These are phyloP conservation scores for Neoaliturus tenellus DNA, from an alignment of 2,888 invertebrate genomes.

Conservation along the genomic window DNA sequence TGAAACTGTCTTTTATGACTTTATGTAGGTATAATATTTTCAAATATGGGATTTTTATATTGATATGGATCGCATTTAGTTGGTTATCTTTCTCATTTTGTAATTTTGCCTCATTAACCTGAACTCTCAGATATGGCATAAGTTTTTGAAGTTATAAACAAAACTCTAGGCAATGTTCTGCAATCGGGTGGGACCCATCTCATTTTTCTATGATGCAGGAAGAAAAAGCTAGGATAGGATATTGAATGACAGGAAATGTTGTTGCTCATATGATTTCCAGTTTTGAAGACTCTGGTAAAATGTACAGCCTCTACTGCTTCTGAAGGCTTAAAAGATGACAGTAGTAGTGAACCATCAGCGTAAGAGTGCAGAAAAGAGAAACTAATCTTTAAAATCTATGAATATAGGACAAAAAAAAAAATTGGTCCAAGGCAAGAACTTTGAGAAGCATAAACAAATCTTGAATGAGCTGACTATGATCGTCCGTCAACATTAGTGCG, in stretches of 20 bases:
- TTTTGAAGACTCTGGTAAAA: background rate
- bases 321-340: background rate
- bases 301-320: background rate
- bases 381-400: background rate
- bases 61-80: too few relatives aligned
- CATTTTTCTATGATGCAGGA: background rate
- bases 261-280: too few relatives aligned
- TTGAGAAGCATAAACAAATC: background rate
- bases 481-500: too few relatives aligned
- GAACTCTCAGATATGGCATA: background rate
- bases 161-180: background rate
- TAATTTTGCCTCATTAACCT: too few relatives aligned
- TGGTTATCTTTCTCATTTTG: too few relatives aligned
- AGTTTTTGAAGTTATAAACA: background rate
- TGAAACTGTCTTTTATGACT: background rate
- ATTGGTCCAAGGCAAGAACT: background rate
- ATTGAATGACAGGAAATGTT: background rate
- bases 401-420: background rate
- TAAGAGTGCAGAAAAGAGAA: conserved; percentile 9
- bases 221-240: background rate
- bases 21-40: too few relatives aligned
- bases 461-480: background rate
- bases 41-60: too few relatives aligned
- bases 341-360: background rate
- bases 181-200: background rate